Base-by-base conservation (phyloP, 2,797 vertebrate genomes). In the Melanotaenia nigrans region DNA sequence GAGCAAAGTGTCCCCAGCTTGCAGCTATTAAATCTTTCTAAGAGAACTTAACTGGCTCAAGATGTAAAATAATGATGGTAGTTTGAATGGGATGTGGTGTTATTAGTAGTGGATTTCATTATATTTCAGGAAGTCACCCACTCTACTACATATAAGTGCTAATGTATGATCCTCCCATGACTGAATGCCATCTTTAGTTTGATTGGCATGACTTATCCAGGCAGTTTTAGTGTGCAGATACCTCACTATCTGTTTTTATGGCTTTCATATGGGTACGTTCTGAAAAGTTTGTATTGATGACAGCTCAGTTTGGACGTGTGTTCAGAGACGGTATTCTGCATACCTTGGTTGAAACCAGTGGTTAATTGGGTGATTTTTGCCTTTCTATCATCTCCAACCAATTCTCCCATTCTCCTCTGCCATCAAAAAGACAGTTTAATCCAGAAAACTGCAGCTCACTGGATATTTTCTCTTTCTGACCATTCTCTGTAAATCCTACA, bases 51-150 rank as follows among this genome's bases (percentile, higher is more conserved):
- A 88, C 84, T 86, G 75, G 71, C 82, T 89, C 83, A 85, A 91
- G 88, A 90, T 91, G 88, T 79, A 74, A 74, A 80, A 75, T 84
- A 78, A 87, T 71, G 65, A 77, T 69, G 71, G 73, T 58, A 75
- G 51, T 86, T 65, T 77, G 64, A 86, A 68, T 69, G 45, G 84
- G 71, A 79, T 49, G 70, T 61, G 16, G 47, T 78, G 77, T 85
- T 70, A 79, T 83, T 77, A 69, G 65, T 81, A 84, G 85, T 79
- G 76, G 58, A 82, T 83, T 80, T 79, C 64, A 73, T 71, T 56
- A 77, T 83, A 74, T 85, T 66, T 77, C 65, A 64, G 74, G 36
- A 88, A 85, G 64, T 84, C 61, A 61, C 57, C 77, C 60, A 62
- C 71, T 65, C 49, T 11, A 30, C 73, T 30, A 45, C 25, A 40